These are phyloP conservation scores for Trididemnum clinides DNA, from an alignment of 23 tunicate genomes.

Conservation along the genomic window DNA sequence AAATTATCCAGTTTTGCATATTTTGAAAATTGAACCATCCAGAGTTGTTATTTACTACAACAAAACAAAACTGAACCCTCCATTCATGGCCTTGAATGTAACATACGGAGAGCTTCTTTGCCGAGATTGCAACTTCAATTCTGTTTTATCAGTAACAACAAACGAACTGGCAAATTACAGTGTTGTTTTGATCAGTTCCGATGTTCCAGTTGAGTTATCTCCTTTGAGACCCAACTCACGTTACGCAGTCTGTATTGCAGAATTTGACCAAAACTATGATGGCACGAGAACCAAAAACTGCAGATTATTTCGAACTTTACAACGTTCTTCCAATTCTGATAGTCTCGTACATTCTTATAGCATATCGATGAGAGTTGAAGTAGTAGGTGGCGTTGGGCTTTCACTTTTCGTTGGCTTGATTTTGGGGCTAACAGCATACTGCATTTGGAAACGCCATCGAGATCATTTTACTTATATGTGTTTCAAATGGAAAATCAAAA, in stretches of 20 bases:
- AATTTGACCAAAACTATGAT: no score
- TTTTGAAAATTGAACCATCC: not conserved
- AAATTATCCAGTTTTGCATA: not conserved
- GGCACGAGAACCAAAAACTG: no score
- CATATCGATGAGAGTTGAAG: no score
- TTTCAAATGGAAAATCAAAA: not conserved
- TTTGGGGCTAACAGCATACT: not conserved
- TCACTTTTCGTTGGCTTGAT: slow-evolving; percentile 1
- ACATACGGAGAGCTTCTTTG: slow-evolving; percentile 57
- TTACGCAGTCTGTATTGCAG: slow-evolving; percentile 47
- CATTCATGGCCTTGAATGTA: slow-evolving; percentile 30
- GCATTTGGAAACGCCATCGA: not conserved
- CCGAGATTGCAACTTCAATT: slow-evolving; percentile 2
- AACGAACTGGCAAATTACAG: slow-evolving; percentile 47
- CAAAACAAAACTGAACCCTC: slow-evolving; percentile 15
- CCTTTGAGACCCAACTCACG: slow-evolving; percentile 10
- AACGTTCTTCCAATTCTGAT: no score
- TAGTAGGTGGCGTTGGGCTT: slow-evolving; percentile 9
- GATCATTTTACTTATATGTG: not conserved
- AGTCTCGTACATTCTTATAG: no score
- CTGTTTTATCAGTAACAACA: slow-evolving; percentile 1
- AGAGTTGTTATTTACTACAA: slow-evolving; percentile 26
- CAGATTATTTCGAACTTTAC: no score
- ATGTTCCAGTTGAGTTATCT: not conserved
- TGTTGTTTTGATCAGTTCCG: not conserved